Evolutionary conservation across 2,113 vertebrate genomes (phyloP).

Genomic region (Carollia perspicillata): DNA sequence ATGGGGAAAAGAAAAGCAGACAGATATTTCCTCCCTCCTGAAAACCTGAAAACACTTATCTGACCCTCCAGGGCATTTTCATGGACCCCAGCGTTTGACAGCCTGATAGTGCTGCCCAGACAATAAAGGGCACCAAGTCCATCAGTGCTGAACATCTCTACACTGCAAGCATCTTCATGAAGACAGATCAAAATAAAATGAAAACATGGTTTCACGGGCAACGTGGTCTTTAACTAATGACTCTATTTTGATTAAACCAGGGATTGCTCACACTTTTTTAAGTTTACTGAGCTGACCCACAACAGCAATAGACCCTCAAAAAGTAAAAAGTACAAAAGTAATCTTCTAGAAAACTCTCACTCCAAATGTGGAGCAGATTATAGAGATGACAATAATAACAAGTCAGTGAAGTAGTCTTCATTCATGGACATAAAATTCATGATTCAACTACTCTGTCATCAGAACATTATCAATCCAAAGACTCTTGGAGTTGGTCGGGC

Average conservation of each 20-base stretch:
- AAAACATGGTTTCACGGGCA: not conserved
- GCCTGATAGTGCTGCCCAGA: not conserved
- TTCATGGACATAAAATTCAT: not conserved
- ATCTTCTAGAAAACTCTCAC: not conserved
- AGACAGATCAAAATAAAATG: not conserved
- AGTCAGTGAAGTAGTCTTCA: not conserved
- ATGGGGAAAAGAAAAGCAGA: not conserved
- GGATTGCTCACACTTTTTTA: not conserved
- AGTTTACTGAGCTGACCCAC: not conserved
- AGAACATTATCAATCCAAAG: not conserved
- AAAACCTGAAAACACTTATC: not conserved
- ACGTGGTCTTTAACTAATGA: not conserved
- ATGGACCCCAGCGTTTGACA: not conserved
- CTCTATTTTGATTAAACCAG: not conserved
- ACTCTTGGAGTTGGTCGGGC: not conserved
- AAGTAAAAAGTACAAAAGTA: not conserved
- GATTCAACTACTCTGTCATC: not conserved
- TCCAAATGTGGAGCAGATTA: not conserved
- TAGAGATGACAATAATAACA: not conserved
- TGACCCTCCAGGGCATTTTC: not conserved
- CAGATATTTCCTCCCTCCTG: not conserved
- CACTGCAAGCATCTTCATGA: not conserved
- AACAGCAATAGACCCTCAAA: not conserved
- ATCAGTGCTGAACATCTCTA: not conserved
- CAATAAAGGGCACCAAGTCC: not conserved